Conservation (phyloP, 2,888 invertebrate genomes). For the Mallateleia sp. region DNA sequence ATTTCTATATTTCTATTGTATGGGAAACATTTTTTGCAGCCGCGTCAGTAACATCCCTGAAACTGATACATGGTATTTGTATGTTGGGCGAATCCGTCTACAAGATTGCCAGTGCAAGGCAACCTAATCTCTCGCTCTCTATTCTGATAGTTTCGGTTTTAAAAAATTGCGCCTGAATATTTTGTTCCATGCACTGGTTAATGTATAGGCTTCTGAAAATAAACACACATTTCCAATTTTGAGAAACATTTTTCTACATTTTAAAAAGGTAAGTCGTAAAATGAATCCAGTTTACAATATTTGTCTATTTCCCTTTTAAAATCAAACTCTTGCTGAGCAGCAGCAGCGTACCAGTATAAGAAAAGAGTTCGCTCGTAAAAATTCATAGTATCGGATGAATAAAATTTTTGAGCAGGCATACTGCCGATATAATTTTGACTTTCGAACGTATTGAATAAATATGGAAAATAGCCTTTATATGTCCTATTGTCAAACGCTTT, state of each 20-base stretch:
- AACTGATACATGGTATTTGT: constrained; percentile 37
- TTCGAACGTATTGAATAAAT: constrained; percentile 76
- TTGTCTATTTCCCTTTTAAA: constrained; percentile 71
- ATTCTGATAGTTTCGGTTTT: constrained; percentile 12
- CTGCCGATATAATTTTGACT: constrained; percentile 72
- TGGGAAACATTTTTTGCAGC: constrained; percentile 31
- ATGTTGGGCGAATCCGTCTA: constrained; percentile 17
- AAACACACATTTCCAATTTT: constrained; percentile 73
- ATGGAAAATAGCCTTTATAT: constrained; percentile 75
- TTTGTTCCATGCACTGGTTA: constrained; percentile 70
- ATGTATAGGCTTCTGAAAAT: constrained; percentile 72
- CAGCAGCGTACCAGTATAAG: constrained; percentile 71
- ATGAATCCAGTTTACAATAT: constrained; percentile 79
- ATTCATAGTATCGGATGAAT: constrained; percentile 60
- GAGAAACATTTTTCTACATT: constrained; percentile 75
- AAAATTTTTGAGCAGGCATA: constrained; percentile 65
- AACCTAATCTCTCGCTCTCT: constrained; percentile 2
- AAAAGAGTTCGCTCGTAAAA: constrained; percentile 38
- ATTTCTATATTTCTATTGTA: background rate
- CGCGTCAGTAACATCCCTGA: constrained; percentile 45
- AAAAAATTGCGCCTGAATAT: constrained; percentile 14
- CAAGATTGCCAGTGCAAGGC: no score
- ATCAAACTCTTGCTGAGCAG: constrained; percentile 54
- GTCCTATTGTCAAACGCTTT: constrained; percentile 80
- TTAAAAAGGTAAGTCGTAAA: constrained; percentile 68